A percentile compares a stretch with the other conserved stretches of the same genome.
Evolutionary conservation across 1,140 invertebrate genomes (phyloP).

Genomic region (Cherax destructor): DNA sequence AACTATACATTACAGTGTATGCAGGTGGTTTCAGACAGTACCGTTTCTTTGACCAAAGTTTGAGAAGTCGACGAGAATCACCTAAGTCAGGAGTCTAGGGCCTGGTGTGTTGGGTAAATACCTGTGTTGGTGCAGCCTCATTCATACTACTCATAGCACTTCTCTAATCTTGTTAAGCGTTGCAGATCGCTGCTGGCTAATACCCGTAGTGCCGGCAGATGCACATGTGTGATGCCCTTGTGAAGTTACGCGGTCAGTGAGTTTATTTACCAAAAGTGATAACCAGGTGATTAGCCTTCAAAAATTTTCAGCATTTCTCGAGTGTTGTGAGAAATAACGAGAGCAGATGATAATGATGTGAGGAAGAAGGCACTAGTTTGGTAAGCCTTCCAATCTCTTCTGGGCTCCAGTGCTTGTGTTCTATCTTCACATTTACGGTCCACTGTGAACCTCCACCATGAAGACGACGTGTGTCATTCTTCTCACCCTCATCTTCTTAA

Average conservation of each 20-base stretch:
- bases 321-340: conserved; percentile 13
- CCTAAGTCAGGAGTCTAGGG: background rate
- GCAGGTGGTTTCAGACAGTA: background rate
- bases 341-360: conserved; percentile 4
- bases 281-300: background rate
- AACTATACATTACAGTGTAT: conserved; percentile 7
- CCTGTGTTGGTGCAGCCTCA: conserved; percentile 12
- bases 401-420: background rate
- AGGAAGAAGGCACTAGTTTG: background rate
- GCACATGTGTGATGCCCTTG: background rate
- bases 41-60: background rate
- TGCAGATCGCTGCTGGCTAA: background rate
- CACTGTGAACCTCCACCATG: background rate
- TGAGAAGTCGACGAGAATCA: background rate
- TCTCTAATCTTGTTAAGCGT: conserved; percentile 4
- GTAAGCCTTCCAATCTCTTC: background rate
- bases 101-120: background rate
- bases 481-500: conserved; percentile 18
- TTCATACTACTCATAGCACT: background rate
- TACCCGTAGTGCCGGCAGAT: background rate
- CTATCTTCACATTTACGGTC: background rate
- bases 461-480: conserved; percentile 1
- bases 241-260: conserved; percentile 2
- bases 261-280: background rate
- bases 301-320: background rate